These are phyloP conservation scores for Camponotus vicinus DNA, from an alignment of 1,140 invertebrate genomes.

Conservation along the genomic window DNA sequence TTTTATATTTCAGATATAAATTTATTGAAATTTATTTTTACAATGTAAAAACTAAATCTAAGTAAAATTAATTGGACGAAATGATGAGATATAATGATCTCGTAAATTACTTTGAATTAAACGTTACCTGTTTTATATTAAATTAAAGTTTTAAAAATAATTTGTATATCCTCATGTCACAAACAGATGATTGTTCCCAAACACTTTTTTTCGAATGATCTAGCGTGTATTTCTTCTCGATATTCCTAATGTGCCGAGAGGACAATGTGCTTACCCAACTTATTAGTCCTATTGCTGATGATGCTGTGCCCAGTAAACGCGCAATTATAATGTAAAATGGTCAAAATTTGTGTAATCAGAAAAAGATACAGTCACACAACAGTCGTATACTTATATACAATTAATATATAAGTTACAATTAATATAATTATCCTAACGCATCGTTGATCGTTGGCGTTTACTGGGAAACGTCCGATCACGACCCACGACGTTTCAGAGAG, in stretches of 20 bases:
- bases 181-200: not conserved
- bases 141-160: not conserved
- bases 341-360: not conserved
- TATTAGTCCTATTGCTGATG: not conserved
- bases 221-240: not conserved
- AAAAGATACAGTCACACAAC: not conserved
- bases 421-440: not conserved
- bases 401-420: too few species aligned
- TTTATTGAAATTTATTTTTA: not conserved
- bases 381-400: not conserved
- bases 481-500: too few species aligned
- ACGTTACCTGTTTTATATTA: not conserved
- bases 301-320: not conserved
- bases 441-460: not conserved
- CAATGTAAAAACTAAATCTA: not conserved
- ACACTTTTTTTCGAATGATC: not conserved
- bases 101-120: slow-evolving; percentile 23
- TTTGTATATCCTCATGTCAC: not conserved
- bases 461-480: too few species aligned
- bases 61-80: not conserved
- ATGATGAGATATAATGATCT: not conserved
- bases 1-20: not conserved
- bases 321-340: not conserved
- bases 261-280: slow-evolving; percentile 11
- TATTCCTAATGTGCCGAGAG: not conserved